Evolutionary conservation across 2,888 invertebrate genomes (phyloP).

Genomic region (Erebia aethiops): DNA sequence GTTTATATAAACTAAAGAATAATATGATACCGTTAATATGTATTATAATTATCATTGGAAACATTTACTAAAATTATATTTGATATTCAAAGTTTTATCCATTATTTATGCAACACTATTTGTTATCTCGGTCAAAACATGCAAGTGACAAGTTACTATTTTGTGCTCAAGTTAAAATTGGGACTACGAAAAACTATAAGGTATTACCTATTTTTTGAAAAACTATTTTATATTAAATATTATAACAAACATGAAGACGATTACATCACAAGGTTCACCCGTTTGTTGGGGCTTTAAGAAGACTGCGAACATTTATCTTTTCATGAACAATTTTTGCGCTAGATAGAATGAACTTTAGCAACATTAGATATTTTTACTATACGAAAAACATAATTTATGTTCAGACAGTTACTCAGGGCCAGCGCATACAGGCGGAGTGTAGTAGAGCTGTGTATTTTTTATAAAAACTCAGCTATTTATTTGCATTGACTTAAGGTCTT

Average conservation of each 20-base stretch:
- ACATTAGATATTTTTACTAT: not conserved
- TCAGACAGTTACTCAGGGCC: not conserved
- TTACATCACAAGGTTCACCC: not conserved
- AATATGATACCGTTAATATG: not conserved
- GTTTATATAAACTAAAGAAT: not conserved
- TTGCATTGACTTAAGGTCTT: no score
- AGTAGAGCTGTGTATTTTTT: not conserved
- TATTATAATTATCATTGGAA: not conserved
- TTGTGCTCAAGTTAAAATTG: not conserved
- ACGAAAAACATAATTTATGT: not conserved
- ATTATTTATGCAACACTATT: not conserved
- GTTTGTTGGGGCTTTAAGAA: slow-evolving; percentile 1
- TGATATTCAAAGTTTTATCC: not conserved
- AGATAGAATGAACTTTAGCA: no score
- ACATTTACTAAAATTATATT: not conserved
- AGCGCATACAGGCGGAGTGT: not conserved
- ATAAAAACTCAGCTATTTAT: no score
- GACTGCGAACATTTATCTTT: not conserved
- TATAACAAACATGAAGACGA: not conserved
- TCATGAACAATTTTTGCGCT: not conserved
- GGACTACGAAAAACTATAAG: not conserved
- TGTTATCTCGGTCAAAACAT: slow-evolving; percentile 6
- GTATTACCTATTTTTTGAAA: not conserved
- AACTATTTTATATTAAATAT: not conserved
- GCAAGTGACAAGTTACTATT: slow-evolving; percentile 3